Evolutionary conservation across 2,113 vertebrate species (phyloP), one percentile per base, ranked within the genome.

Genomic region (Ammodramus savannarum): DNA sequence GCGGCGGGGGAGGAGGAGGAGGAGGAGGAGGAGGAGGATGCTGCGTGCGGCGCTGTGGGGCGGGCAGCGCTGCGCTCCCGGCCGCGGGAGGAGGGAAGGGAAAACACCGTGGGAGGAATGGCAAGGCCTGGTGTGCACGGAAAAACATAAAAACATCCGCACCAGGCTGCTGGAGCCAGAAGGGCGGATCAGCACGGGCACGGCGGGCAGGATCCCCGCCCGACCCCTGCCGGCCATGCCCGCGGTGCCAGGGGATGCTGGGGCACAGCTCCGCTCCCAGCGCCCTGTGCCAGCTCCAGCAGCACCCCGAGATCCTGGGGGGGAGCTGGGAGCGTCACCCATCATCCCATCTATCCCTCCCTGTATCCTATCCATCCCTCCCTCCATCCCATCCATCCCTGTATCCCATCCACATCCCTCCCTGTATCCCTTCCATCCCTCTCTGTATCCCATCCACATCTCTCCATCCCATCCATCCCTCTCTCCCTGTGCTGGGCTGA

Each of bases 261-360:
- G 16, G 49, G 3, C 71, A 74, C 8, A 18, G 27, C 41, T 25
- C 44, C 0, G 5, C 73, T 51, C 8, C 9, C 62, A 7, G 62
- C 2, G 39, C 62, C 29, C 39, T 59, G 57, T 2, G 10, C 55
- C 9, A 10, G 29, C 36, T 17, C 48, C 34, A 16, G 57, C 36
- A n/a, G 44, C 52, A 0, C 39, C 3, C 10, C 8, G 13, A 5
- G 3, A 20, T 20, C 16, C 58, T 4, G 21, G 3, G 31, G 43
- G 25, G 1, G 1, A 1, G 75, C 52, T 18, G 20, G 12, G 39
- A 7, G 5, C 3, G 5, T 51, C 49, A 29, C 15, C 44, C 44
- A 11, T 21, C 44, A 46, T 21, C 44, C 44, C 44, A 21, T 46
- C 44, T 20, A 20, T 44, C 43, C 43, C 43, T 44, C 18, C 41